phyloP scores from a whole-genome alignment of 2,888 invertebrate genomes.

The Ptilodon capucinus region DNA sequence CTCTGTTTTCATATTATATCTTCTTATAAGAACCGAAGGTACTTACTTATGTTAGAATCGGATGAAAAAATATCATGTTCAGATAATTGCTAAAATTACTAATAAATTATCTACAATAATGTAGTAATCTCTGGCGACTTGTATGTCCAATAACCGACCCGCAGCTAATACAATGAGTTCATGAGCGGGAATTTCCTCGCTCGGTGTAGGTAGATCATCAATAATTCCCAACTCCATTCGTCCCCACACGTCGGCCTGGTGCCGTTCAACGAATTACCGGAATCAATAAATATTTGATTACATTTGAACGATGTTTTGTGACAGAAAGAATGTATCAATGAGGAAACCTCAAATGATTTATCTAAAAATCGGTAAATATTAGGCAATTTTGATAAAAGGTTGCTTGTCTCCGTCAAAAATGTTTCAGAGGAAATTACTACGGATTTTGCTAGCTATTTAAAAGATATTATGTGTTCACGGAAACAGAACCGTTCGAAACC shows the following conservation, averaged over 20 bases:
- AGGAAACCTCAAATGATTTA: background rate
- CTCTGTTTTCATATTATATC: background rate
- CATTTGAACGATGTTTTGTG: slow-evolving; percentile 40
- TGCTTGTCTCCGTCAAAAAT: background rate
- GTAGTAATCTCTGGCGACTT: too few species aligned
- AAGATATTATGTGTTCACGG: too few species aligned
- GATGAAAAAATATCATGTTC: too few species aligned
- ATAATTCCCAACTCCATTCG: slow-evolving; percentile 48
- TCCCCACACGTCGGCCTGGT: slow-evolving; percentile 32
- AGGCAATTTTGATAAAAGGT: background rate
- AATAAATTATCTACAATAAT: too few species aligned
- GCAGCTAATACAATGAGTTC: slow-evolving; percentile 24
- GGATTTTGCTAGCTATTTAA: too few species aligned
- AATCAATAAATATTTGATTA: slow-evolving; percentile 60
- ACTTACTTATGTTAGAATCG: too few species aligned
- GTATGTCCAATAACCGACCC: slow-evolving; percentile 1
- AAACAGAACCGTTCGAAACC: too few species aligned
- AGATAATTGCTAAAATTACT: background rate
- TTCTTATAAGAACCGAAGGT: background rate
- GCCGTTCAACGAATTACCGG: slow-evolving; percentile 50
- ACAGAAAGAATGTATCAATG: slow-evolving; percentile 30
- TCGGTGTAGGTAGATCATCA: slow-evolving; percentile 40
- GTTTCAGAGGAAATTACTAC: too few species aligned
- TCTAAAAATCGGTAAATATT: background rate
- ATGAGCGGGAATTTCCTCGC: slow-evolving; percentile 18